Evolutionary conservation across 1,140 invertebrate genomes (phyloP), one percentile per base, ranked within the genome.

Genomic region (Apis laboriosa): DNA sequence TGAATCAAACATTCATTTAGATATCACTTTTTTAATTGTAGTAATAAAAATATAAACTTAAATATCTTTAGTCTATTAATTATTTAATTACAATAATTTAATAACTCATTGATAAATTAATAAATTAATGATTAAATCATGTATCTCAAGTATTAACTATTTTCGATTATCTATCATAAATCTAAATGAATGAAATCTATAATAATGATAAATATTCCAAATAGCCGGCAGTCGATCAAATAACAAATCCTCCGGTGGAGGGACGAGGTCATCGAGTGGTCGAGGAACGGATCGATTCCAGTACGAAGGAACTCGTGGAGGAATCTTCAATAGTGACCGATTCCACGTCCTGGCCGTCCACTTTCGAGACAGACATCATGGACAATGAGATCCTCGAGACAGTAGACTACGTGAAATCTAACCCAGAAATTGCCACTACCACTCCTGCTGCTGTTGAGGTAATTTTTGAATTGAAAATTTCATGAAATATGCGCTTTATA

Each of bases 351-450:
- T 88, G 82, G 81, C 80, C 80, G 55, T 89, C 91, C 66, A 91
- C 86, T 24, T 81, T 90, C 51, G 90, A 92, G 74, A 92, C 91
- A 51, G 92, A 93, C 85, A 92, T 91, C 66, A 92, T 93, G 91
- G 86, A 92, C 86, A 94, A 93, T 84, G 92, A 94, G 86, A 93
- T 94, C 67, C 90, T 91, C 53, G 92, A 93, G 77, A 92, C 86
- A 49, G 89, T 89, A 70, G 89, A 92, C 83, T 91, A 91, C 84
- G 83, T 85, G 70, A 92, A 90, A 84, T 89, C 89, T 56, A 92
- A 88, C 60, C 89, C 90, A 66, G 80, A 87, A 74, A 80, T 89
- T 43, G 21, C 24, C 49, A n/a, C 80, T 2, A 88, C 86, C 11
- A 88, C 87, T 1, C 49, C 60, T 8, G 21, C 34, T 17, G 53